A percentile compares a stretch with the other conserved stretches of the same genome.
Conservation (phyloP, 64 coral and sea anemone species). For the Pocillopora damicornis region DNA sequence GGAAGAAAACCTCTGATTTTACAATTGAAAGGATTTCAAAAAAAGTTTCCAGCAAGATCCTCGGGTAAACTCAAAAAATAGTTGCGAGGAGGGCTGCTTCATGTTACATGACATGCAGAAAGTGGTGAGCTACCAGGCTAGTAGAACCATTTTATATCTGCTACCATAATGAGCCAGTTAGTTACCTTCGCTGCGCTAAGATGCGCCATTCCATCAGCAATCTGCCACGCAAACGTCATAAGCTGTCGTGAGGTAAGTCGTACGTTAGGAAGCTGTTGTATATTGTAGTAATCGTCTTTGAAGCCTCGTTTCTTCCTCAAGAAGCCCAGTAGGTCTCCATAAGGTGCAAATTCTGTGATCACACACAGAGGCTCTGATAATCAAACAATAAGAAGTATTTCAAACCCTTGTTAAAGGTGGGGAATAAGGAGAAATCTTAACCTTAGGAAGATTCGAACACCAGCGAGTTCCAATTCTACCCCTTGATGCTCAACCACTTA, state of each 20-base stretch:
- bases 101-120: no score
- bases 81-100: no score
- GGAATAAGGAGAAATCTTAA: no score
- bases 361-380: conserved; percentile 33
- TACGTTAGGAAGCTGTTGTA: conserved; percentile 4
- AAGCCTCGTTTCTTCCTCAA: conserved; percentile 53
- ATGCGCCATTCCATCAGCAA: conserved; percentile 54
- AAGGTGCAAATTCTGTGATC: conserved; percentile 58
- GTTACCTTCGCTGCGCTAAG: conserved; percentile 39
- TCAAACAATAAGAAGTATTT: not conserved
- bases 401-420: not conserved
- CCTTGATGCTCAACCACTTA: no score
- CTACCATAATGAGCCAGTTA: not conserved
- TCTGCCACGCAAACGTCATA: conserved; percentile 41
- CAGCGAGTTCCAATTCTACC: not conserved
- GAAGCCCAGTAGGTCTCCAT: conserved; percentile 52
- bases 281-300: conserved; percentile 27
- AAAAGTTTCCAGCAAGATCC: no score
- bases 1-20: no score
- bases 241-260: conserved; percentile 31
- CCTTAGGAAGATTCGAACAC: not conserved
- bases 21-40: no score
- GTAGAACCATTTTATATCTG: not conserved
- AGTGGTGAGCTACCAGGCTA: no score
- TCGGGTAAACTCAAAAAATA: no score